phyloP scores from a whole-genome alignment of 2,797 vertebrate species.

The Odontamblyopus rebecca region DNA sequence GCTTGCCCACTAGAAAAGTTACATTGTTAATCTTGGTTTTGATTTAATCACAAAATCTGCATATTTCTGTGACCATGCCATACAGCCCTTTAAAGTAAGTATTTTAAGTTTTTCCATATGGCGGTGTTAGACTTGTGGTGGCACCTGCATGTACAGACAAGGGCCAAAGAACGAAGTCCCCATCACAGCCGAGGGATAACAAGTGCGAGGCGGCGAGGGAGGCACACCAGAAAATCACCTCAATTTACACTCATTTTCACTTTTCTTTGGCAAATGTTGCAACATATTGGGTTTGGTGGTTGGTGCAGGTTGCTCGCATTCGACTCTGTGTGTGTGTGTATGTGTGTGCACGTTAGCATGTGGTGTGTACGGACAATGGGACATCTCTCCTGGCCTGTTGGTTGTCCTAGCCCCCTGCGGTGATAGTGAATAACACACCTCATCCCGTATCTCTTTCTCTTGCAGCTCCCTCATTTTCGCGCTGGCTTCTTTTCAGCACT shows the following conservation, averaged over 20 bases:
- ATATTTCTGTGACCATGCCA: background rate
- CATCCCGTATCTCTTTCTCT: slow-evolving; percentile 72
- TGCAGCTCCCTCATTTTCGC: slow-evolving; percentile 71
- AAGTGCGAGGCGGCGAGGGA: slow-evolving; percentile 63
- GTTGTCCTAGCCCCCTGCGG: slow-evolving; percentile 77
- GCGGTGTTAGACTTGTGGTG: slow-evolving; percentile 36
- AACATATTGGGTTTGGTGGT: slow-evolving; percentile 69
- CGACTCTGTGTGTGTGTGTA: slow-evolving; percentile 20
- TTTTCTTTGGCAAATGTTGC: slow-evolving; percentile 81
- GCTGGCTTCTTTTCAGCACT: slow-evolving; percentile 61
- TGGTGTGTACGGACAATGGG: slow-evolving; percentile 78
- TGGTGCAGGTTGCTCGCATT: slow-evolving; percentile 41
- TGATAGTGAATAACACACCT: slow-evolving; percentile 83
- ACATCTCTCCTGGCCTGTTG: slow-evolving; percentile 71
- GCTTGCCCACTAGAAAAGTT: no score
- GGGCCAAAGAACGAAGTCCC: slow-evolving; percentile 46
- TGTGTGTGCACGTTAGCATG: slow-evolving; percentile 36
- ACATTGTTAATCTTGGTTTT: background rate
- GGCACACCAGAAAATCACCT: slow-evolving; percentile 77
- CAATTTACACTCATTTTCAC: slow-evolving; percentile 87
- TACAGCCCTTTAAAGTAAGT: background rate
- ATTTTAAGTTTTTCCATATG: slow-evolving; percentile 23
- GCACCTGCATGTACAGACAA: slow-evolving; percentile 44
- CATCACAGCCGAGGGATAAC: slow-evolving; percentile 66
- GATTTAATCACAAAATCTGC: background rate